Percentiles rank a stretch among this genome's conserved stretches.
These are phyloP conservation scores for Periophthalmus magnuspinnatus DNA, from an alignment of 2,797 vertebrate genomes.

Conservation along the genomic window DNA sequence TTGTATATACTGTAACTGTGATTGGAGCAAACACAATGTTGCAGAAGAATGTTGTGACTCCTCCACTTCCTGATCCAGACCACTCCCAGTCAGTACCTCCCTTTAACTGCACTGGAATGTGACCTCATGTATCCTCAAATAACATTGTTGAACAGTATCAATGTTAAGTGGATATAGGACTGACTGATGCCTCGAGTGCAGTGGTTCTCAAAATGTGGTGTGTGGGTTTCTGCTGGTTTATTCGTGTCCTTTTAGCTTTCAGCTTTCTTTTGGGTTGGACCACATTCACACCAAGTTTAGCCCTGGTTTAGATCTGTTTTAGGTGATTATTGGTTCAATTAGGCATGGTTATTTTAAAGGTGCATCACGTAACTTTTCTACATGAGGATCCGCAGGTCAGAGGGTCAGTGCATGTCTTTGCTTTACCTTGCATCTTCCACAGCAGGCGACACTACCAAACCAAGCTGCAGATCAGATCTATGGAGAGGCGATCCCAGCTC, in stretches of 20 bases:
- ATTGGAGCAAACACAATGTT: conserved; percentile 24
- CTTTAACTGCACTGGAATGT: conserved; percentile 60
- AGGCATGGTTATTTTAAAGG: too few relatives aligned
- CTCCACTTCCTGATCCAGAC: conserved; percentile 66
- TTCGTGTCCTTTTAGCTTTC: neutral
- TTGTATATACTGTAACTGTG: neutral
- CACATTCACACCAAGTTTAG: neutral
- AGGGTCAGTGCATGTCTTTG: too few relatives aligned
- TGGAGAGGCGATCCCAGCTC: too few relatives aligned
- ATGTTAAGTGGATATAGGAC: conserved; percentile 21
- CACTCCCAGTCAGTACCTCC: conserved; percentile 60
- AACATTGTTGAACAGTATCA: conserved; percentile 9
- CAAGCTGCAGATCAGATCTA: too few relatives aligned
- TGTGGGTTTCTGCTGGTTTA: neutral
- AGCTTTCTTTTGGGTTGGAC: neutral
- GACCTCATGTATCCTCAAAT: conserved; percentile 67
- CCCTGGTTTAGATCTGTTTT: neutral
- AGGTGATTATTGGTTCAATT: neutral
- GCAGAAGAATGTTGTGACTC: conserved; percentile 49
- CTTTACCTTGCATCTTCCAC: too few relatives aligned
- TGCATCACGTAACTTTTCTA: too few relatives aligned
- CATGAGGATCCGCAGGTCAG: too few relatives aligned
- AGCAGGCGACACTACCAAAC: too few relatives aligned
- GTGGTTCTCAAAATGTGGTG: neutral
- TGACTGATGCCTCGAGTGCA: neutral